Evolutionary conservation across 2,888 invertebrate species (phyloP).

Genomic region (Anthophora plumipes): DNA sequence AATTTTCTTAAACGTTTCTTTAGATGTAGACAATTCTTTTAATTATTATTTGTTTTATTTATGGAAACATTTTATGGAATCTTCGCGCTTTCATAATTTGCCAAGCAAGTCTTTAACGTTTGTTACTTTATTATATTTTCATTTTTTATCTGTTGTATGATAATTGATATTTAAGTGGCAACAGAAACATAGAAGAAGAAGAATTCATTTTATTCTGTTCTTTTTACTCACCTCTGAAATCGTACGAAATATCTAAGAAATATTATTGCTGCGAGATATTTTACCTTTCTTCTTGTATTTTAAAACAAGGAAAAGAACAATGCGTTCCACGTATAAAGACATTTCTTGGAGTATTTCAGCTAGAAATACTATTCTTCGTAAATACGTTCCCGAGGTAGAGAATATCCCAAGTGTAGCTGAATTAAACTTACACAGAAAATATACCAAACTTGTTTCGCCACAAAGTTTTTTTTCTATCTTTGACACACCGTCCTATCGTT

Average conservation of each 20-base stretch:
- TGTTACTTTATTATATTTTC: background rate
- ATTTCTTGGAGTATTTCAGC: constrained; percentile 4
- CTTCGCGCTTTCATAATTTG: background rate
- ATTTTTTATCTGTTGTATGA: background rate
- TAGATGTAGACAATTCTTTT: background rate
- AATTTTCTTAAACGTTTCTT: background rate
- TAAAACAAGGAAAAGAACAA: background rate
- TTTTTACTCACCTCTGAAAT: background rate
- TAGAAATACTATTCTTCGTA: background rate
- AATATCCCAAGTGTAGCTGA: background rate
- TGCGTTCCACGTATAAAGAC: background rate
- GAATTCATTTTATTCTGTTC: constrained; percentile 2
- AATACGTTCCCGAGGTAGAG: background rate
- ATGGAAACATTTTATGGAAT: background rate
- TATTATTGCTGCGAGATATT: background rate
- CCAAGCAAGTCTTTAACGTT: background rate
- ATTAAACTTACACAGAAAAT: background rate
- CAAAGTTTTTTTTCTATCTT: background rate
- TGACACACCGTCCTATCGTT: background rate
- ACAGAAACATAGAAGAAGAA: background rate
- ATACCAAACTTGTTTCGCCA: background rate
- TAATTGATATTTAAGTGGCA: background rate
- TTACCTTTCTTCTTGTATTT: background rate
- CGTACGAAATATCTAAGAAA: background rate
- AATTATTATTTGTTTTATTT: background rate